Evolutionary conservation across 1,140 invertebrate species (phyloP), one percentile per base, ranked within the genome.

Genomic region (Drosophila rhopaloa): DNA sequence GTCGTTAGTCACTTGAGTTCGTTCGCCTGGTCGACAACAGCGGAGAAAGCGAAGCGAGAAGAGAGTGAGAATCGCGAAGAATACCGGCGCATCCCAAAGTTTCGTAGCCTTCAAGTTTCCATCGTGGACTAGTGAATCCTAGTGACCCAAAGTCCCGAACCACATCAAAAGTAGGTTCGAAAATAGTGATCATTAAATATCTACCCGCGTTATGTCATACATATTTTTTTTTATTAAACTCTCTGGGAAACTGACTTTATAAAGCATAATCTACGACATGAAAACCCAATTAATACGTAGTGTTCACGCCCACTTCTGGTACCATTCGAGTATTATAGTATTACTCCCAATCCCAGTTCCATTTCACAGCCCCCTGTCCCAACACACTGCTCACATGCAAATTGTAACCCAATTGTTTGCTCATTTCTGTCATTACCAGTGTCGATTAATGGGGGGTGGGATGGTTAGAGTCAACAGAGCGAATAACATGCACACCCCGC

Each of bases 1-100:
- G 71, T 73, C 74, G 82, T 88, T 86, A 86, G 83, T 86, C 83
- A 88, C 81, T 88, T 86, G 61, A 79, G 79, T 86, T 76, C 79
- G 83, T 83, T 88, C 72, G 83, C 59, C 71, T 88, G 79, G 79
- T 88, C 83, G 83, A 88, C 76, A 86, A 27, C 66, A 56, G 55
- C 60, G 38, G 47, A 50, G 53, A 58, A 35, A 43, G 16, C 41
- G 56, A 38, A 16, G 61, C 38, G 29, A 40, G 41, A 27, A 29
- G 43, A 43, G 19, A 59, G 57, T 43, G n/a, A 54, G 54, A 58
- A 66, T 38, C 29, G 54, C 59, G 59, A 41, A 35, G 40, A 47
- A 40, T 50, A 32, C 35, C 72, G 58, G 44, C 29, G 37, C 14
- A 29, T 48, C 51, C 43, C n/a, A n/a, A 50, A 5, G 10, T 19